Base-by-base conservation (phyloP, 2,797 vertebrate species). In the Halcyon badia region DNA sequence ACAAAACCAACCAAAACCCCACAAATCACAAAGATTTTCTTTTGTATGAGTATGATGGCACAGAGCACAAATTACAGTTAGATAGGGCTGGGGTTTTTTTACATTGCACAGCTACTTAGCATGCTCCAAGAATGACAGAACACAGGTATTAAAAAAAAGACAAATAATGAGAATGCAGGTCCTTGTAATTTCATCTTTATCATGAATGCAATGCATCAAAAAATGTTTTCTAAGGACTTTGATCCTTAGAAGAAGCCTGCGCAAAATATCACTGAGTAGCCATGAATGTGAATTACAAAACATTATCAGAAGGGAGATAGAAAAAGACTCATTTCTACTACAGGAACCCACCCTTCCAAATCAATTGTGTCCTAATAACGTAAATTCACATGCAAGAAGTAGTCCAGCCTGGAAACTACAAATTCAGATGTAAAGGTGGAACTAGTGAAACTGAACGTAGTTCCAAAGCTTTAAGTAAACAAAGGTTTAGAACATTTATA, bases 181-280 rank as follows among this genome's bases (percentile, higher is more conserved):
- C 18, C 13, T 33, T 14, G 5, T 11, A 61, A 51, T 57, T 51
- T 42, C 35, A 64, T 3, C 14, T 52, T 87, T 35, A 62, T 41
- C 31, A 26, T 57, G 39, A n/a, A 37, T 3, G 1, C 2, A 66
- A 71, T 6, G 4, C 11, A 66, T 30, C 0, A 51, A 49, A 46
- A 28, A 64, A 16, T 0, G 3, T 14, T 46, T 51, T 44, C 42
- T 44, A 44, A 46, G 35, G 6, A 46, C 9, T 9, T 28, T 13
- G 42, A 35, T 44, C 11, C 30, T 60, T 26, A 33, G 9, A 76
- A 75, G 5, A 0, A 52, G 26, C 11, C 14, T 5, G 6, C 9
- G 39, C 3, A 56, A 18, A 14, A 26, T 4, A 33, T 9, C 6
- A 33, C 13, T 48, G 24, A 83, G 24, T 5, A 78, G 8, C 3